These are phyloP conservation scores for Chromobotia macracanthus DNA, from an alignment of 2,797 vertebrate species.

Conservation along the genomic window DNA sequence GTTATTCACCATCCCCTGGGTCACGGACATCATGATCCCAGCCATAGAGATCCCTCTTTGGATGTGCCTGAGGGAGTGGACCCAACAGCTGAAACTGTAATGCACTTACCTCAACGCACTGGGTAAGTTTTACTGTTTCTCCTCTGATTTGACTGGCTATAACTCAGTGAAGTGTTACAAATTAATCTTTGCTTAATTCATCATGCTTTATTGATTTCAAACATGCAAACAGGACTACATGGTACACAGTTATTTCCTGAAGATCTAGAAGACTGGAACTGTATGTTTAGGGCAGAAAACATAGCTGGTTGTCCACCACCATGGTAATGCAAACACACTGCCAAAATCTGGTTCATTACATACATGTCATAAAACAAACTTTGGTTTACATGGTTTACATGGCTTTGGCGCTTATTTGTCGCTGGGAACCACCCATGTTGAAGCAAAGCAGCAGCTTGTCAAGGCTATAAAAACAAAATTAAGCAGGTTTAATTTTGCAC, in stretches of 20 bases:
- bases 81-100: constrained; percentile 37
- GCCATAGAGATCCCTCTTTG: background rate
- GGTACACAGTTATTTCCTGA: background rate
- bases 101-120: constrained; percentile 35
- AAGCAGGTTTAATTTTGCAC: constrained; percentile 30
- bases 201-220: background rate
- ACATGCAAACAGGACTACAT: background rate
- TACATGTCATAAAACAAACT: constrained; percentile 18
- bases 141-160: background rate
- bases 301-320: background rate
- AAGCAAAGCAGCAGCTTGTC: constrained; percentile 10
- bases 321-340: background rate
- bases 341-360: constrained; percentile 19
- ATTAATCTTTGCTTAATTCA: constrained; percentile 23
- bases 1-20: constrained; percentile 10
- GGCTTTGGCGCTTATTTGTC: constrained; percentile 41
- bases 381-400: constrained; percentile 24
- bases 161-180: background rate
- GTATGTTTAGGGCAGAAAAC: background rate
- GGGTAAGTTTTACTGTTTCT: constrained; percentile 69
- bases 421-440: constrained; percentile 38
- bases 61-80: constrained; percentile 4
- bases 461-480: constrained; percentile 38
- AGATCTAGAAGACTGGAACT: background rate
- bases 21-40: background rate